A percentile compares a stretch with the other conserved stretches of the same genome.
These are phyloP conservation scores for Amphimallon solstitiale DNA, from an alignment of 2,888 invertebrate species.

Conservation along the genomic window DNA sequence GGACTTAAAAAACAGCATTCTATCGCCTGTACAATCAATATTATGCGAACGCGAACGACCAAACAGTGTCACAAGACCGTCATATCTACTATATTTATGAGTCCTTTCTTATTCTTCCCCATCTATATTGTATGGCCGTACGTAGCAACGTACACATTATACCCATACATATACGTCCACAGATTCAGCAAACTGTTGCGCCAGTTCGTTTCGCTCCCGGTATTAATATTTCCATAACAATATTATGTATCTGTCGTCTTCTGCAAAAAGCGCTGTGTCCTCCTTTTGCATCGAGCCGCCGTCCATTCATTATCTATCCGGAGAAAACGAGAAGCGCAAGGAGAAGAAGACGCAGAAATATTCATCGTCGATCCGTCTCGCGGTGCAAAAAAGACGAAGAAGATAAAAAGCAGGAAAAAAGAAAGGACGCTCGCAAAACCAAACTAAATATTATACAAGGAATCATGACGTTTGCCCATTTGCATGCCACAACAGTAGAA, in stretches of 20 bases:
- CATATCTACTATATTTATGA: constrained; percentile 56
- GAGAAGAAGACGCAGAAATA: constrained; percentile 49
- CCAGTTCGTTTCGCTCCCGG: constrained; percentile 41
- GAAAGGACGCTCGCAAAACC: not conserved
- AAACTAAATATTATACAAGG: constrained; percentile 56
- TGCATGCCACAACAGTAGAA: constrained; percentile 60
- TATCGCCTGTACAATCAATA: too few relatives aligned
- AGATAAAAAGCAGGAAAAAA: not conserved
- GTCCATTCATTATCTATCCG: constrained; percentile 53
- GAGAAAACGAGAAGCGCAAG: not conserved
- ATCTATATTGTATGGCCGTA: not conserved
- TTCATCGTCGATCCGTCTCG: constrained; percentile 41
- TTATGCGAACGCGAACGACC: not conserved
- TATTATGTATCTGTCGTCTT: constrained; percentile 60
- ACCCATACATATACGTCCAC: not conserved
- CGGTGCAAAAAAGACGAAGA: not conserved
- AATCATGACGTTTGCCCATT: constrained; percentile 50
- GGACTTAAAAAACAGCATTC: too few relatives aligned
- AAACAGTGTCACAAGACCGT: constrained; percentile 26
- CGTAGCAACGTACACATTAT: not conserved
- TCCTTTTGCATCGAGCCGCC: constrained; percentile 51
- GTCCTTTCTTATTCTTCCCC: constrained; percentile 55
- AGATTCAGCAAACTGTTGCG: not conserved
- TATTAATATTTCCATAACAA: constrained; percentile 64
- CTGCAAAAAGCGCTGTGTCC: constrained; percentile 41